phyloP scores from a whole-genome alignment of 2,888 invertebrate species.

The Epsilonema sp. region DNA sequence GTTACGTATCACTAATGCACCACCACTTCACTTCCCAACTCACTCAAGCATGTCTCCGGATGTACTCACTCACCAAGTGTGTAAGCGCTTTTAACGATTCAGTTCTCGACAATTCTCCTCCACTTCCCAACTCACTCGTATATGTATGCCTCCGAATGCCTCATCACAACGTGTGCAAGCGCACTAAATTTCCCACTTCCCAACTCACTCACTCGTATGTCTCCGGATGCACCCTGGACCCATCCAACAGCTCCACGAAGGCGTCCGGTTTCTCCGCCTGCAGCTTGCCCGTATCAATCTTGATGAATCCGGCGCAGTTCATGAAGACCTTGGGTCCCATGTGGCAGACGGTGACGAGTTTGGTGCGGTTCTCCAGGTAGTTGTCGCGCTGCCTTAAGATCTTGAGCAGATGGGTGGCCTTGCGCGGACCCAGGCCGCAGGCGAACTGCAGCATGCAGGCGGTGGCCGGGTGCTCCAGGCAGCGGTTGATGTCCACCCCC shows the following conservation, averaged over 20 bases:
- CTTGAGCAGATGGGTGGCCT: constrained; percentile 43
- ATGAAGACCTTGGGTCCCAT: constrained; percentile 97
- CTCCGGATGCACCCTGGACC: constrained; percentile 93
- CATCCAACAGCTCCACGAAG: constrained; percentile 60
- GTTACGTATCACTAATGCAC: no score
- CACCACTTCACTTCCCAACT: no score
- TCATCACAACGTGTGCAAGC: no score
- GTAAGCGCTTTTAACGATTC: no score
- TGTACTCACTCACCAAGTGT: no score
- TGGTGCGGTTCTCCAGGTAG: constrained; percentile 43
- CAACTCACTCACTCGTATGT: constrained; percentile 67
- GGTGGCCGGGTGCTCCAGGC: constrained; percentile 67
- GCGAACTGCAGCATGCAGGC: constrained; percentile 71
- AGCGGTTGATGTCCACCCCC: constrained; percentile 84
- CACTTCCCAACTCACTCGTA: no score
- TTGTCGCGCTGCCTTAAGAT: constrained; percentile 21
- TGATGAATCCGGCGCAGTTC: constrained; percentile 95
- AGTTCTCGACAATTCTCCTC: no score
- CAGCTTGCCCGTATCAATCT: constrained; percentile 89
- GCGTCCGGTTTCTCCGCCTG: constrained; percentile 19
- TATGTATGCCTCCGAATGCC: no score
- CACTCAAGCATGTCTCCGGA: no score
- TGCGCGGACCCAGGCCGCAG: constrained; percentile 84
- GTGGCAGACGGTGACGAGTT: constrained; percentile 78
- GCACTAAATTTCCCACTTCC: no score